These are phyloP conservation scores for Pachyuromys duprasi DNA, from an alignment of 2,797 vertebrate species.

Conservation along the genomic window DNA sequence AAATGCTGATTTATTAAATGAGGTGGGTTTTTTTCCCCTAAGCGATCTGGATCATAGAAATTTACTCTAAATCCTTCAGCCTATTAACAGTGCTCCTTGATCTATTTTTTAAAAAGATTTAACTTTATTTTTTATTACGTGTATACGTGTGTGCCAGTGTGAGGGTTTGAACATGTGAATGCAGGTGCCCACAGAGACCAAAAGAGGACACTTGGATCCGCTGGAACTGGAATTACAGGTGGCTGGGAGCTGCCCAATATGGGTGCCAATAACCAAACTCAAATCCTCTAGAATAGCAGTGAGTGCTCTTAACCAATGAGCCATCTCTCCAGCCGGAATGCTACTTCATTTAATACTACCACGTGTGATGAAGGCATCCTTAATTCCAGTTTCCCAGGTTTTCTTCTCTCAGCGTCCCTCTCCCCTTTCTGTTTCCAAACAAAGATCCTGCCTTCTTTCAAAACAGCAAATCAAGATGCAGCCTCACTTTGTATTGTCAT, in stretches of 20 bases:
- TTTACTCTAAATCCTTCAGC: slow-evolving; percentile 30
- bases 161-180: not conserved
- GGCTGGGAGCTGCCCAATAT: not conserved
- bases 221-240: not conserved
- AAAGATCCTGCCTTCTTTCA: not conserved
- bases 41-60: slow-evolving; percentile 45
- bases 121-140: not conserved
- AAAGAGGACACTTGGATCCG: not conserved
- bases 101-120: not conserved
- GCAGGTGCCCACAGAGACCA: not conserved
- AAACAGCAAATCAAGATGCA: slow-evolving; percentile 2
- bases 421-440: slow-evolving; percentile 25
- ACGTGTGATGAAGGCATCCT: not conserved
- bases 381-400: not conserved
- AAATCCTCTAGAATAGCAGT: not conserved
- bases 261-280: not conserved
- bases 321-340: not conserved
- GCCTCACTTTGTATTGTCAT: not conserved
- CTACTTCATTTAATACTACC: slow-evolving; percentile 19
- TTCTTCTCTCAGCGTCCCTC: slow-evolving; percentile 8
- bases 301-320: not conserved
- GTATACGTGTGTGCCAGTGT: not conserved
- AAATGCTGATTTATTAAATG: slow-evolving; percentile 41
- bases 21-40: slow-evolving; percentile 24
- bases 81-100: slow-evolving; percentile 14